Evolutionary conservation across 2,797 vertebrate species (phyloP).

Genomic region (Enteromius thamalakanensis): DNA sequence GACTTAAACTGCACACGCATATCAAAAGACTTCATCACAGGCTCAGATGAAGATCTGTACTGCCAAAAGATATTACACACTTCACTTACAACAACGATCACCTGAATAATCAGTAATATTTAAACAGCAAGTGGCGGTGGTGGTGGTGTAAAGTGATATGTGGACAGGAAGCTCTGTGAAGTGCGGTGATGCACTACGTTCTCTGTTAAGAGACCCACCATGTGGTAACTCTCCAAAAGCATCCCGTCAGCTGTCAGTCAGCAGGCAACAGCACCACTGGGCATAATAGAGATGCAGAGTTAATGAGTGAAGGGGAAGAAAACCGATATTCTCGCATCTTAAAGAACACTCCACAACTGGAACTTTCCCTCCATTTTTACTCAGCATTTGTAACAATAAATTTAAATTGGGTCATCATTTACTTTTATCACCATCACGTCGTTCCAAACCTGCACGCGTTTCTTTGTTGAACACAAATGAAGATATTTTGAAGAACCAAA

Average conservation of each 20-base stretch:
- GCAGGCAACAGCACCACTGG: constrained; percentile 68
- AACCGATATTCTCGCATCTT: constrained; percentile 71
- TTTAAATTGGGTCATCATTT: neutral
- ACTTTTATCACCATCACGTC: neutral
- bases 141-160: neutral
- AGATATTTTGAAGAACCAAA: neutral
- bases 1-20: constrained; percentile 15
- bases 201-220: constrained; percentile 74
- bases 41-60: constrained; percentile 52
- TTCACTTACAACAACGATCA: constrained; percentile 6
- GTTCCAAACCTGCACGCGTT: neutral
- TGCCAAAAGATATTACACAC: constrained; percentile 33
- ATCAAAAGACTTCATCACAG: constrained; percentile 30
- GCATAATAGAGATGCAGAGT: constrained; percentile 75
- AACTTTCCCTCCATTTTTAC: constrained; percentile 64
- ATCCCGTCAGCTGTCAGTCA: constrained; percentile 77
- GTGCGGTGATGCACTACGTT: constrained; percentile 63
- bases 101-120: neutral
- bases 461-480: neutral
- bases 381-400: neutral
- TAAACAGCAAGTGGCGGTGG: neutral
- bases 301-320: constrained; percentile 75
- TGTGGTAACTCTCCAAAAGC: constrained; percentile 74
- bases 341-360: constrained; percentile 67
- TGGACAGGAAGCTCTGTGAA: constrained; percentile 8